Percentiles rank a stretch among this genome's conserved stretches.
Conservation (phyloP, 2,797 vertebrate genomes). For the Phaenicophaeus curvirostris region DNA sequence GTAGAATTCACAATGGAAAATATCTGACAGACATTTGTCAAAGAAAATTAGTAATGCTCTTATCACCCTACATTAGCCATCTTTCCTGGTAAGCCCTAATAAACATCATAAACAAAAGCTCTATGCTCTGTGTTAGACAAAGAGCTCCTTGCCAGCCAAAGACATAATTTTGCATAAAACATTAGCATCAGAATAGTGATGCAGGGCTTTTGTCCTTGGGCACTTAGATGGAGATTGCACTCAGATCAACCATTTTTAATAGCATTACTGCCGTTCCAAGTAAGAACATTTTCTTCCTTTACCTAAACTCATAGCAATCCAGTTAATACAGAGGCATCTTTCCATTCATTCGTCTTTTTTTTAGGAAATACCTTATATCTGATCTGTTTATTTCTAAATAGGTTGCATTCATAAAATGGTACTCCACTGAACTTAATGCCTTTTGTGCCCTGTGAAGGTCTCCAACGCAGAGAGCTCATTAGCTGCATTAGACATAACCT, state of each 20-base stretch:
- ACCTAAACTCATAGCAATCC: not conserved
- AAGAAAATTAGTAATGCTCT: conserved; percentile 56
- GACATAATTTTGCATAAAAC: conserved; percentile 35
- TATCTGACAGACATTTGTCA: conserved; percentile 34
- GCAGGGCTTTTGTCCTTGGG: not conserved
- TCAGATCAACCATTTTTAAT: not conserved
- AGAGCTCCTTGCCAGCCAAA: conserved; percentile 18
- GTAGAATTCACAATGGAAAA: conserved; percentile 38
- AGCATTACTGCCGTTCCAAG: not conserved
- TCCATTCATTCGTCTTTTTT: not conserved
- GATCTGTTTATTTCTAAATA: not conserved
- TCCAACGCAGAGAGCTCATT: not conserved
- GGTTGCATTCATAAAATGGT: not conserved
- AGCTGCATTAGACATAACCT: not conserved
- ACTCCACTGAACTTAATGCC: not conserved
- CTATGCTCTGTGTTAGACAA: conserved; percentile 13
- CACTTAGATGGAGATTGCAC: not conserved
- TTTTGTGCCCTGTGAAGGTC: fast-evolving
- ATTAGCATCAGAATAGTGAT: not conserved
- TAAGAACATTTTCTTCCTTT: not conserved
- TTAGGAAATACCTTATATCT: not conserved
- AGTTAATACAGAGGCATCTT: not conserved
- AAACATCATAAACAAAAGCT: conserved; percentile 54
- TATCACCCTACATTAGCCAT: conserved; percentile 25
- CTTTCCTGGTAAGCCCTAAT: conserved; percentile 30